Percentiles rank a stretch among this genome's conserved stretches.
phyloP scores from a whole-genome alignment of 2,797 vertebrate species.

The Falco berigora region DNA sequence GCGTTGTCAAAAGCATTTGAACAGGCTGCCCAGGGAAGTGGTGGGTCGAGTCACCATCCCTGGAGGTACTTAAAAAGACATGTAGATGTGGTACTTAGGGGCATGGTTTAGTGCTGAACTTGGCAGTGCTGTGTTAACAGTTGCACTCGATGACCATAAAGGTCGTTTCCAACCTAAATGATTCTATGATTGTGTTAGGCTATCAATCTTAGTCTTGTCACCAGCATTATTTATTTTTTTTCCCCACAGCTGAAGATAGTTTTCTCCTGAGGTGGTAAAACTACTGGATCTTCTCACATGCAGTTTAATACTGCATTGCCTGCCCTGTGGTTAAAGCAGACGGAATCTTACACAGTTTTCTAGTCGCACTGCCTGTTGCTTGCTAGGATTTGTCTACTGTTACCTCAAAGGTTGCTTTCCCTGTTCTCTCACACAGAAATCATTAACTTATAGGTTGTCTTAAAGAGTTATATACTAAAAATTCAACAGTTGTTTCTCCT shows the following conservation, averaged over 20 bases:
- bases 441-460: not conserved
- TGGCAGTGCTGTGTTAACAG: too few species aligned
- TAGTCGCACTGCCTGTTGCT: not conserved
- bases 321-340: not conserved
- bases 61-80: too few species aligned
- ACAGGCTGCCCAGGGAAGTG: too few species aligned
- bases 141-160: too few species aligned
- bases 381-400: not conserved
- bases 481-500: not conserved
- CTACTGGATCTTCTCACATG: not conserved
- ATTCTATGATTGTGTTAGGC: not conserved
- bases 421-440: not conserved
- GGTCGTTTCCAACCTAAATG: too few species aligned
- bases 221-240: accelerated
- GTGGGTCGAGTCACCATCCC: too few species aligned
- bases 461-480: not conserved
- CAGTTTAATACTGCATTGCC: not conserved
- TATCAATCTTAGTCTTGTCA: not conserved
- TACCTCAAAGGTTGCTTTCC: not conserved
- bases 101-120: too few species aligned
- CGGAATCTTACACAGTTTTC: not conserved
- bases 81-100: too few species aligned
- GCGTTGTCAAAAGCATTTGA: too few species aligned
- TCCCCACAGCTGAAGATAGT: not conserved
- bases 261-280: not conserved